Base-by-base conservation (phyloP, 2,888 invertebrate genomes). In the Drosophila dives region DNA sequence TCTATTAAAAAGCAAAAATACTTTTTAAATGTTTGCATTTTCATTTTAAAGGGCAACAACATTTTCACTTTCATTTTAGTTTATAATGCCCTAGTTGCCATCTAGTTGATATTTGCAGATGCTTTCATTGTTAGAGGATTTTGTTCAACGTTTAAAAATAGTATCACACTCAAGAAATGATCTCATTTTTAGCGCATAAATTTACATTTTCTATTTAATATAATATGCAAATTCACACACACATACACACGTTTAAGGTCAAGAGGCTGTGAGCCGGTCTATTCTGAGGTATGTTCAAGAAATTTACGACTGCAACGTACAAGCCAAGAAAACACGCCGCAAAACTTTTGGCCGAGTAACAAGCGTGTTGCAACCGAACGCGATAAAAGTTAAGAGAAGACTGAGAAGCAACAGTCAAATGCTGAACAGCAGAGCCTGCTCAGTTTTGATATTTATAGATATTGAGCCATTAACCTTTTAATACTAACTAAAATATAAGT, bases 171-270 rank as follows among this genome's bases (percentile, higher is more conserved):
- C 26, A 10, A 62, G 48, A 77, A 80, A 80, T 89, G 89, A 89
- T 90, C 89, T 90, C 86, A 90, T 90, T 89, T 81, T 56, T 51
- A 45, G 63, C 70, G 69, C 61, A 77, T 78, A 72, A 83, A 80
- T 77, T 81, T 70, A 73, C 71, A 80, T 72, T 55, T 72, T 63
- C 36, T 51, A 34, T 66, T 77, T 83, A 45, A 45, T 65, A 76
- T 73, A 78, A 74, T 83, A 86, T 89, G 88, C 86, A 83, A 86
- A 77, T 67, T 77, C 61, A 45, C 61, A 61, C 29, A 53, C 34
- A 23, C 42, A 72, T 51, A 50, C 29, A 59, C 55, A n/a, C 48
- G 69, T 26, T 74, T 77, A 85, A 85, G 84, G 86, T 84, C 86
- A 84, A 74, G 78, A 70, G 64, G 80, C 81, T 72, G 62, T 59